phyloP scores from a whole-genome alignment of 2,888 invertebrate species.

The Hydroisotoma schaefferi region DNA sequence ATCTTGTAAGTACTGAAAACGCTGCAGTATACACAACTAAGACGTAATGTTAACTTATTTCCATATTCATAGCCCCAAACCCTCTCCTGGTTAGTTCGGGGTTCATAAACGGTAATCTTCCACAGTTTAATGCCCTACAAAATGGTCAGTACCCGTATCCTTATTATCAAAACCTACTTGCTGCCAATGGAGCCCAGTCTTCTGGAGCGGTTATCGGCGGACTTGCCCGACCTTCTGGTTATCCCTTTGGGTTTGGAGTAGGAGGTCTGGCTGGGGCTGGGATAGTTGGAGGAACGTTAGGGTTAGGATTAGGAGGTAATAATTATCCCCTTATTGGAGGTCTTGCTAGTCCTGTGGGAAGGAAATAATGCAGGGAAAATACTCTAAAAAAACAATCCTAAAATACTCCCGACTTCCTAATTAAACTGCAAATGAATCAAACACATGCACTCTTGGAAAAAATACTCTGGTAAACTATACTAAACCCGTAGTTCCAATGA shows the following conservation, averaged over 20 bases:
- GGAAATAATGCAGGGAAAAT: not conserved
- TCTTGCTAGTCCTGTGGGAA: conserved; percentile 12
- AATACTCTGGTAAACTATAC: too few relatives aligned
- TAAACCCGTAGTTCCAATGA: not conserved
- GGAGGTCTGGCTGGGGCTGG: conserved; percentile 9
- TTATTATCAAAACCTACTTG: not conserved
- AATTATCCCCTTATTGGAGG: conserved; percentile 13
- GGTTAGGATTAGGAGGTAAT: conserved; percentile 2
- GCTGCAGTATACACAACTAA: too few relatives aligned
- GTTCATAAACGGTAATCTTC: conserved; percentile 9
- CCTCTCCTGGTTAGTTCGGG: conserved; percentile 15
- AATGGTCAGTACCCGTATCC: not conserved
- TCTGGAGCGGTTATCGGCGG: conserved; percentile 16
- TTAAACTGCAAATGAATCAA: not conserved
- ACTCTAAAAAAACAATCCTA: not conserved
- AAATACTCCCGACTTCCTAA: not conserved
- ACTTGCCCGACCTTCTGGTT: conserved; percentile 6
- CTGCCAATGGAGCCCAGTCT: not conserved
- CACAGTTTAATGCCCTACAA: conserved; percentile 9
- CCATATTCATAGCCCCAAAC: too few relatives aligned
- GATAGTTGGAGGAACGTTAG: conserved; percentile 5
- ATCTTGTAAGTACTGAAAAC: too few relatives aligned
- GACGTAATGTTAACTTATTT: too few relatives aligned
- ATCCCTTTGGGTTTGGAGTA: not conserved
- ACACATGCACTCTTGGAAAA: not conserved